Base-by-base conservation (phyloP, 2,888 invertebrate genomes). In the Tipula confusa region DNA sequence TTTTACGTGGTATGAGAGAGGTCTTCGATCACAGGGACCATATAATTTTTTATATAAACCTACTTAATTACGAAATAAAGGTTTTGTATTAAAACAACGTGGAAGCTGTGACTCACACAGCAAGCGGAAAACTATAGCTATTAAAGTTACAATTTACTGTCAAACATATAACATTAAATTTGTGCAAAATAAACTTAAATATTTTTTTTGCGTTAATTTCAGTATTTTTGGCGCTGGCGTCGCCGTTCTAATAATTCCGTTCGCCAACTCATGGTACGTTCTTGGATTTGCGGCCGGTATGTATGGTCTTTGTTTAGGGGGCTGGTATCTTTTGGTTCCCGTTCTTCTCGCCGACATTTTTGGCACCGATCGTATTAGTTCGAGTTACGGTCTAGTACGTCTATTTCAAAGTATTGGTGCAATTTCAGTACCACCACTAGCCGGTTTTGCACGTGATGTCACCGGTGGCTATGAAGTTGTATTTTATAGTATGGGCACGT, bases 391-490 rank as follows among this genome's bases (percentile, higher is more conserved):
- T 0, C 90, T 95, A 38, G 93, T 94, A 24, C 89, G 95, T 15
- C 93, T 95, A 93, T 95, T 94, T 87, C 94, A 95, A 89, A 94
- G 94, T 85, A 89, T 94, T 28, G 94, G 94, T 0, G 94, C 94
- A 0, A 93, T 94, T 29, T 93, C 93, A 0, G 93, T 94, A 79
- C 94, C 94, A 0, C 94, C 94, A 0, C 90, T 94, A 29, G 93
- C 94, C 85, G 94, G 94, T 29, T 90, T 92, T 18, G 87, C 94
- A 9, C 90, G 93, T 0, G 94, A 94, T 87, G 91, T 93, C 1
- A 94, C 94, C 0, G 94, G 94, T 15, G 93, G 93, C 83, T 94
- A 94, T 87, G 92, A 92, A 2, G 92, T 93, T 87, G 93, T 94
- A 86, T 94, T 94, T 89, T 92, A 94, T 87, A 94, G 94, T 85